Evolutionary conservation across 2,797 vertebrate genomes (phyloP).

Genomic region (Peromyscus aztecus): DNA sequence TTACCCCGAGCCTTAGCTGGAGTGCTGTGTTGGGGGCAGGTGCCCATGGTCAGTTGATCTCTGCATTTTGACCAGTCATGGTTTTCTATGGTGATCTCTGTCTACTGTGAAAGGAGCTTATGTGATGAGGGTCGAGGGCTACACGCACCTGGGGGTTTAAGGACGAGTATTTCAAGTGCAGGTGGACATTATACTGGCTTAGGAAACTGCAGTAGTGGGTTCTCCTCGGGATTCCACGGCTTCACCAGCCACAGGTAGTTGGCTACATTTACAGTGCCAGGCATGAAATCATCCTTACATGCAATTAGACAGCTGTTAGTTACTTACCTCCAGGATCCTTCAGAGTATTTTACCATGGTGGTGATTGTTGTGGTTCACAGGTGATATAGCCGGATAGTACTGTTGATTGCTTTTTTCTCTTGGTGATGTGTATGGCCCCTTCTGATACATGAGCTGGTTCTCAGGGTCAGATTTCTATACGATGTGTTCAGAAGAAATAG

Average conservation of each 20-base stretch:
- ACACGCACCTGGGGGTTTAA: neutral
- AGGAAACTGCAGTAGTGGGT: neutral
- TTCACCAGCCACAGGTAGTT: neutral
- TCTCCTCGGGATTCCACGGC: neutral
- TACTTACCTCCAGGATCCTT: neutral
- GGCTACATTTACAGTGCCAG: neutral
- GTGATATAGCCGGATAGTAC: neutral
- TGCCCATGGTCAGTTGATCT: neutral
- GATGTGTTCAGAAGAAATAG: slow-evolving; percentile 15
- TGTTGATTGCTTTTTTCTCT: neutral
- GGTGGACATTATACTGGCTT: neutral
- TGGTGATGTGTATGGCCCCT: neutral
- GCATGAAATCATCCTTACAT: too few species aligned
- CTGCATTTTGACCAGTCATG: neutral
- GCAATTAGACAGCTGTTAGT: neutral
- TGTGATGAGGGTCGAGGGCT: neutral
- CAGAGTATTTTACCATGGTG: neutral
- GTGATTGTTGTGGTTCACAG: too few species aligned
- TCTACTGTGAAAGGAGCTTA: neutral
- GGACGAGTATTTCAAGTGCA: neutral
- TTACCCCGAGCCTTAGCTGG: neutral
- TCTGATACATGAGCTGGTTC: neutral
- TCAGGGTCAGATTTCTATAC: neutral
- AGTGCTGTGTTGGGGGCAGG: neutral
- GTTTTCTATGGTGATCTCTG: neutral